Base-by-base conservation (phyloP, 64 coral and sea anemone genomes). In the Montipora foliosa region DNA sequence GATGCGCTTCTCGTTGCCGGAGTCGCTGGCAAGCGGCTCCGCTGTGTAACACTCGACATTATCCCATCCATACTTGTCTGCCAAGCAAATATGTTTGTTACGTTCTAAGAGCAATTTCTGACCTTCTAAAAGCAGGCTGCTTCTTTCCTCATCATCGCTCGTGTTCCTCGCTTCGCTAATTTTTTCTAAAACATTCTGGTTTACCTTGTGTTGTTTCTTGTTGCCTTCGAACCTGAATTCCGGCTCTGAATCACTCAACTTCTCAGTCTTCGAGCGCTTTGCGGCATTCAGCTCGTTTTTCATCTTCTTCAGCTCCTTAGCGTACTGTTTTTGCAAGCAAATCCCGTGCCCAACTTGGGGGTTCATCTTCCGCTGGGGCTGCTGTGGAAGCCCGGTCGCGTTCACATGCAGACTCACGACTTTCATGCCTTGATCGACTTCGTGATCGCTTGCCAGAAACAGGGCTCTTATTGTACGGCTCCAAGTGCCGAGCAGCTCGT, bases 21-120 rank as follows among this genome's bases (percentile, higher is more conserved):
- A 73, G 51, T 93, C 81, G 13, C 10, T 87, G 9, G 81, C 82
- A 59, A 93, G 83, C 8, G 81, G 91, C 47, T 93, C 82, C 14
- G 20, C 75, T 15, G 72, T 24, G 47, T 87, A 93, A 21, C 72
- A 85, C 50, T 87, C 75, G 2, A 87, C 82, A 24, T 58, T 25
- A 59, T 93, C 91, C 91, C 82, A 93, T 0, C 91, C 73, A 55
- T 84, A 76, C 55, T 87, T 86, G 12, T 78, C 91, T 44, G 91
- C 91, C 6, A 87, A 15, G 11, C 21, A 64, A 67, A 87, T 78
- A 47, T 78, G n/a, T 53, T 87, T 86, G 77, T 86, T 93, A 37
- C 91, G 15, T 29, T 77, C 70, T 11, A 37, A 24, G 1, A 93
- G 53, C 24, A 87, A 67, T 17, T 15, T 19, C 81, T 77, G 46